Evolutionary conservation across 2,113 vertebrate genomes (phyloP), one percentile per base, ranked within the genome.

Genomic region (Sminthopsis crassicaudata): DNA sequence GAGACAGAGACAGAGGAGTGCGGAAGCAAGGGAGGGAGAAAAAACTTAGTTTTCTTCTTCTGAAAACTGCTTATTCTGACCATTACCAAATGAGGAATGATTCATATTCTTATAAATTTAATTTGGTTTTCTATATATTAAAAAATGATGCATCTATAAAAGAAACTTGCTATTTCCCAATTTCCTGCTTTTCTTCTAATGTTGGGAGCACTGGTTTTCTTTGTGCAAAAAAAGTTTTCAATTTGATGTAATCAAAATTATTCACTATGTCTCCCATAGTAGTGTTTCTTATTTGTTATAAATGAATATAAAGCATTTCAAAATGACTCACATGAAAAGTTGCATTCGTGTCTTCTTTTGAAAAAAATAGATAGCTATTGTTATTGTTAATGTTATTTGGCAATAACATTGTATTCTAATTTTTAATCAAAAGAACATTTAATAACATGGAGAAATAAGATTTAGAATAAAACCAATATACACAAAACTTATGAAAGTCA

Each of bases 401-500:
- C 0, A 0, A 52, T 94, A 55, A 92, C 30, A 92, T 3, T 54
- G 46, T 94, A 1, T 92, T 54, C 94, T 92, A 54, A 24, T 12
- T 60, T 92, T 76, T 89, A 95, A 90, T 96, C 89, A 92, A 0
- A 93, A 53, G 48, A 19, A 19, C 4, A 30, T 27, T 46, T 89
- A 94, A 57, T 88, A 95, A 53, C 1, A 22, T 91, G 51, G 95
- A 93, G 27, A 96, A 48, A 0, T 67, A 53, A 94, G 22, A 11
- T 93, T 91, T 48, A 60, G 52, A 96, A 94, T 84, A 52, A 84
- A 10, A 76, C 2, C 60, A 92, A 52, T 2, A 90, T 54, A 90
- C 92, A 95, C 57, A 67, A 94, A 93, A 95, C 91, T 96, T 95
- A 93, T 54, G 93, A 95, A 95, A 60, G 30, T n/a, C 95, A 51